Evolutionary conservation across 30 jellyfish, hydroid and myxozoan genomes (phyloP).

Genomic region (Clytia hemisphaerica): DNA sequence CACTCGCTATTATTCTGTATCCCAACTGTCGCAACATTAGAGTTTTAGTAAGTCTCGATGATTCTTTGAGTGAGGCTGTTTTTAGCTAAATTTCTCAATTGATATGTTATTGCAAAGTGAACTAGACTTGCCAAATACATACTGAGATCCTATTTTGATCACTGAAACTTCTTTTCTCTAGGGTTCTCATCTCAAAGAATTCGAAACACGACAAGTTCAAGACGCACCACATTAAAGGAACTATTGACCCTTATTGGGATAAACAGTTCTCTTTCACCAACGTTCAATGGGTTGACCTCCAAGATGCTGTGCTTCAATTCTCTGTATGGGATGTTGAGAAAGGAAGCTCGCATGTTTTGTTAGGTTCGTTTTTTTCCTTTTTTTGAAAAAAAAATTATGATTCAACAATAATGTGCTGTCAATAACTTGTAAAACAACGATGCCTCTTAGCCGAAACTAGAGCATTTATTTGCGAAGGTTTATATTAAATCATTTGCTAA

Average conservation of each 20-base stretch:
- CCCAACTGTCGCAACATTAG: background rate
- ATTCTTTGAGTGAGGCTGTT: background rate
- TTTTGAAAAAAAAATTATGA: too few species aligned
- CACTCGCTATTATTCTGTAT: background rate
- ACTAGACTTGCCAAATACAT: too few species aligned
- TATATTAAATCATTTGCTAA: too few species aligned
- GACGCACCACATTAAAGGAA: constrained; percentile 41
- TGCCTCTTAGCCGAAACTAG: too few species aligned
- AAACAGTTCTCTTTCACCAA: constrained; percentile 40
- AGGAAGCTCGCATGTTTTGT: constrained; percentile 39
- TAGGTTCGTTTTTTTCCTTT: too few species aligned
- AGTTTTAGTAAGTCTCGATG: background rate
- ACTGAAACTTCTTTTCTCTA: background rate
- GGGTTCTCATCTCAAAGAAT: background rate
- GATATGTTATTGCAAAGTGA: constrained; percentile 24
- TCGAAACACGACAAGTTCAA: constrained; percentile 12
- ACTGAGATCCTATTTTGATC: too few species aligned
- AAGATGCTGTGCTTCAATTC: constrained; percentile 61
- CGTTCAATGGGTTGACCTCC: constrained; percentile 44
- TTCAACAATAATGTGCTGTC: too few species aligned
- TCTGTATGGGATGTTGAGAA: constrained; percentile 54
- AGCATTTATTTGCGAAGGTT: too few species aligned
- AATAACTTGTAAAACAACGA: too few species aligned
- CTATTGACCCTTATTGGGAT: constrained; percentile 82
- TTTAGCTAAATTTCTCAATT: constrained; percentile 3